Evolutionary conservation across 2,113 vertebrate species (phyloP).

Genomic region (Nettapus auritus): DNA sequence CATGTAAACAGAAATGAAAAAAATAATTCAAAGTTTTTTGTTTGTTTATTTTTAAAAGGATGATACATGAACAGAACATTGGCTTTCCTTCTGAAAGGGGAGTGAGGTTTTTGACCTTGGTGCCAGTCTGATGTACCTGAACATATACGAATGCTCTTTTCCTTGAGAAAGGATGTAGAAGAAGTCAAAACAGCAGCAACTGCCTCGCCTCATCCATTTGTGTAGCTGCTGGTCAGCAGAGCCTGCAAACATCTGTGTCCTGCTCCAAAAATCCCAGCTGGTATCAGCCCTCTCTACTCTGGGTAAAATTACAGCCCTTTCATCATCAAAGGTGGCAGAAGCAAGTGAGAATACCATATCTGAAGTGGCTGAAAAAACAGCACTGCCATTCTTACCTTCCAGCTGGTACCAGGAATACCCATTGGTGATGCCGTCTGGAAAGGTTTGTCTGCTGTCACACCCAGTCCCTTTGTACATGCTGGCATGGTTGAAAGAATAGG

Average conservation of each 20-base stretch:
- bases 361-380: background rate
- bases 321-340: background rate
- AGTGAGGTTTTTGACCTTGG: background rate
- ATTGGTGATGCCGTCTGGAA: conserved; percentile 87
- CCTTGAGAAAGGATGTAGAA: background rate
- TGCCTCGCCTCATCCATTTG: background rate
- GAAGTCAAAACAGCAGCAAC: background rate
- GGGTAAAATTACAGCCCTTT: background rate
- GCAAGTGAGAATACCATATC: background rate
- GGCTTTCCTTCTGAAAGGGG: background rate
- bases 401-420: conserved; percentile 91
- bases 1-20: background rate
- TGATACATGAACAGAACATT: background rate
- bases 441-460: conserved; percentile 75
- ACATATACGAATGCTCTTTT: no score
- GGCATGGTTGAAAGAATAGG: conserved; percentile 85
- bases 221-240: background rate
- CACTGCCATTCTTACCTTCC: conserved; percentile 75
- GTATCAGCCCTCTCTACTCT: background rate
- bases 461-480: conserved; percentile 78
- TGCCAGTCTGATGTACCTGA: background rate
- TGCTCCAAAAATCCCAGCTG: background rate
- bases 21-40: background rate
- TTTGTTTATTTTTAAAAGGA: background rate
- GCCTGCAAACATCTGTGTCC: background rate